These are phyloP conservation scores for Equus quagga DNA, from an alignment of 2,113 vertebrate genomes.

Conservation along the genomic window DNA sequence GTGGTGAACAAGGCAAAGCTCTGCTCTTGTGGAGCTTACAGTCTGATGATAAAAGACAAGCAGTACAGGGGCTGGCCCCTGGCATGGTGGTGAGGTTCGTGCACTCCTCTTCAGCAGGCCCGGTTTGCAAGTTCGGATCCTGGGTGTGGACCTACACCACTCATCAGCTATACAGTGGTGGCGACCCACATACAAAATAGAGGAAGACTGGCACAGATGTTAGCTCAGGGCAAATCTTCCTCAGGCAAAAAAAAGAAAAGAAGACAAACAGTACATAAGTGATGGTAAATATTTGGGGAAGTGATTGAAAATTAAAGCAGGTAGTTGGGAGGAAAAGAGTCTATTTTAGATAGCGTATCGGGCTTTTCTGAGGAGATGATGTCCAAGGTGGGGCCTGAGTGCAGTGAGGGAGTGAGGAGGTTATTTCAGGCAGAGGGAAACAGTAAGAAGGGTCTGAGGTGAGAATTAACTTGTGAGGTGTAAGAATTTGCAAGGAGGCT, in stretches of 20 bases:
- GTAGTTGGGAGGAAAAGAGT: not conserved
- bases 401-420: not conserved
- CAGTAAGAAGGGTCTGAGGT: not conserved
- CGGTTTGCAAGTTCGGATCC: no score
- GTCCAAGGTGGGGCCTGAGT: not conserved
- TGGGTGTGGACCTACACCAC: no score
- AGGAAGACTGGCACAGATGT: no score
- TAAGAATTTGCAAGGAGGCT: not conserved
- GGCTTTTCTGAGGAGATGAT: not conserved
- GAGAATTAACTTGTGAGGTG: constrained; percentile 12
- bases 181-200: no score
- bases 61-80: not conserved
- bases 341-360: not conserved
- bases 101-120: no score
- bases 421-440: not conserved
- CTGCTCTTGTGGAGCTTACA: not conserved
- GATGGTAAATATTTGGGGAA: constrained; percentile 1
- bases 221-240: no score
- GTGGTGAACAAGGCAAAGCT: not conserved
- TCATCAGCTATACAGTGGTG: no score
- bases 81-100: no score
- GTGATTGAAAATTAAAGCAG: constrained; percentile 18
- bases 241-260: no score
- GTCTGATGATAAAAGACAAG: not conserved
- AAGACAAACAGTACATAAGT: not conserved